phyloP scores from a whole-genome alignment of 2,888 invertebrate genomes.

The Lobophora halterata region DNA sequence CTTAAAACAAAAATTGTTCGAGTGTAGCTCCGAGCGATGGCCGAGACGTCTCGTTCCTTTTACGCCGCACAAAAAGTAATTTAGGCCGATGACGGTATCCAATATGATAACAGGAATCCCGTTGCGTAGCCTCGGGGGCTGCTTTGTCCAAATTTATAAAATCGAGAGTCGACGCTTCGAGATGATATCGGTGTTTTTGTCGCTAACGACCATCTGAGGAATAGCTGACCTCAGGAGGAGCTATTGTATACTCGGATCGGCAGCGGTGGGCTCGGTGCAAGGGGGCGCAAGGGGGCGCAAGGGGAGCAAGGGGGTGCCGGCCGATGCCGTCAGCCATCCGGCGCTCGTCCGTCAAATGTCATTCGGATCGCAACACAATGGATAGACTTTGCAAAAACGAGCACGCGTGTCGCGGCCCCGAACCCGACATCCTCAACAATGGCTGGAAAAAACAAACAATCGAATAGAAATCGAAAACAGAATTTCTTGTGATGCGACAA shows the following conservation, averaged over 20 bases:
- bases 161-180: slow-evolving; percentile 37
- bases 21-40: slow-evolving; percentile 64
- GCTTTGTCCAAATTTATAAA: slow-evolving; percentile 41
- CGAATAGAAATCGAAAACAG: slow-evolving; percentile 79
- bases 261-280: too few species aligned
- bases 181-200: slow-evolving; percentile 48
- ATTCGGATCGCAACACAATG: slow-evolving; percentile 68
- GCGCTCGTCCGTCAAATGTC: slow-evolving; percentile 73
- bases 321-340: slow-evolving; percentile 43
- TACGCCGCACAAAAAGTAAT: slow-evolving; percentile 71
- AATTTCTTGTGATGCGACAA: slow-evolving; percentile 69
- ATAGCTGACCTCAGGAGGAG: slow-evolving; percentile 46
- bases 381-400: slow-evolving; percentile 76
- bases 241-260: too few species aligned
- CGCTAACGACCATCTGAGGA: slow-evolving; percentile 38
- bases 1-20: slow-evolving; percentile 60
- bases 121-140: slow-evolving; percentile 68
- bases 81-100: slow-evolving; percentile 65
- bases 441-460: slow-evolving; percentile 75
- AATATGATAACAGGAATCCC: slow-evolving; percentile 77
- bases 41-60: slow-evolving; percentile 55
- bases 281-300: slow-evolving; percentile 9
- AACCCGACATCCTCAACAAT: slow-evolving; percentile 67
- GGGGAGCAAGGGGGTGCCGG: slow-evolving; percentile 28
- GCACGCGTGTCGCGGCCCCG: slow-evolving; percentile 69